Conservation (phyloP, 2,888 invertebrate genomes). For the Trachelus iudaicus region DNA sequence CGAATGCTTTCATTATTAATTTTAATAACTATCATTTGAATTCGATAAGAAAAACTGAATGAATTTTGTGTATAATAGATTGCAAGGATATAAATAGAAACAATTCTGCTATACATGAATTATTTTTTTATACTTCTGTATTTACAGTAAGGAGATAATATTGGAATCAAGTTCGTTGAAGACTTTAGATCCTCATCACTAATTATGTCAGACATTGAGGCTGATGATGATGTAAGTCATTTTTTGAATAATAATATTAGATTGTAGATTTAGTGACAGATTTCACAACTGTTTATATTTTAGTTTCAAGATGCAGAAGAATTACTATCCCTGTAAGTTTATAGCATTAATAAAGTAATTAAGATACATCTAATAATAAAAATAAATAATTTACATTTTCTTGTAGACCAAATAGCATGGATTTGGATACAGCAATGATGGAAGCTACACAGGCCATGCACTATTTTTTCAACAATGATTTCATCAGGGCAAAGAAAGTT, state of each 20-base stretch:
- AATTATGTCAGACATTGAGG: slow-evolving; percentile 59
- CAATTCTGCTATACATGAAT: background rate
- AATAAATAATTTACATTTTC: slow-evolving; percentile 13
- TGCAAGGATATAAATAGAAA: background rate
- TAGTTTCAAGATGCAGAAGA: slow-evolving; percentile 70
- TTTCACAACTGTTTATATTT: slow-evolving; percentile 36
- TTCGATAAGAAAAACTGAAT: background rate
- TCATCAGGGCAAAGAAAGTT: slow-evolving; percentile 81
- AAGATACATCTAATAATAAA: slow-evolving; percentile 2
- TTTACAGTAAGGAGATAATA: background rate
- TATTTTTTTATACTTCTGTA: background rate
- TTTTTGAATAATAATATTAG: background rate
- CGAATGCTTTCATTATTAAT: background rate
- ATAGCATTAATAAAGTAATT: background rate
- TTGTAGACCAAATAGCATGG: slow-evolving; percentile 68
- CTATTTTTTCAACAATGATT: slow-evolving; percentile 92
- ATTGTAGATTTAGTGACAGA: background rate
- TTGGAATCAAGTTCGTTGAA: background rate
- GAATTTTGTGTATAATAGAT: background rate
- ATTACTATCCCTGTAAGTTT: slow-evolving; percentile 63
- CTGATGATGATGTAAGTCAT: slow-evolving; percentile 57
- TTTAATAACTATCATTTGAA: background rate
- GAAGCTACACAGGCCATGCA: slow-evolving; percentile 86
- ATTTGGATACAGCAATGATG: slow-evolving; percentile 76
- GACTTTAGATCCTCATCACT: background rate